Base-by-base conservation (phyloP, 2,113 vertebrate species). In the Bucco capensis region DNA sequence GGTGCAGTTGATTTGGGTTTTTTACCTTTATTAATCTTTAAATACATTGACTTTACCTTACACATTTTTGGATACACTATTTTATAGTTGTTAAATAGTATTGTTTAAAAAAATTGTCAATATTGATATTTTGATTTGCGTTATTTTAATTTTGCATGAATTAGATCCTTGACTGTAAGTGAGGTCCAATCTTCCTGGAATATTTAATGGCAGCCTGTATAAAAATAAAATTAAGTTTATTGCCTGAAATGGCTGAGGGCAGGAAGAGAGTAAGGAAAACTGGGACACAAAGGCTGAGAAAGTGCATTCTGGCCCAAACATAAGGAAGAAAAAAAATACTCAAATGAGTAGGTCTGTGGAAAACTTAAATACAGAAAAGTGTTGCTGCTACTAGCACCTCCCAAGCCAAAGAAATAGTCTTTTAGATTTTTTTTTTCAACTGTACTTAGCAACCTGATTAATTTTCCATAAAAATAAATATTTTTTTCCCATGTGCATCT, bases 401-500 rank as follows among this genome's bases (percentile, higher is more conserved):
- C 7, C 40, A 86, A 37, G 7, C 2, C 49, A 47, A 77, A 81
- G 24, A 93, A 84, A 60, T 72, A 49, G 10, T 33, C 31, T 74
- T 71, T 60, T 37, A 47, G 30, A 7, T 42, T 49, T 85, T 61
- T n/a, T n/a, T 58, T 81, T 88, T 69, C 16, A 49, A 6, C 27
- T 28, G 9, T 75, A 27, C 37, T 65, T 92, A 82, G 15, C 31
- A 60, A 57, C 23, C 40, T 85, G 40, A 10, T 37, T 83, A 46
- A 50, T 86, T 85, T 79, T 95, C 30, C 42, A 47, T 66, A 40
- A 65, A 82, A 81, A 65, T 50, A 65, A 71, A 71, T 42, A 57
- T 51, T 44, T 47, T 42, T 61, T 61, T 44, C 37, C 44, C 14
- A 10, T 14, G 7, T 67, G 65, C 57, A 66, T 57, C 37, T 83